A percentile compares a stretch with the other conserved stretches of the same genome.
Evolutionary conservation across 2,888 invertebrate species (phyloP).

Genomic region (Phymatocera aterrima): DNA sequence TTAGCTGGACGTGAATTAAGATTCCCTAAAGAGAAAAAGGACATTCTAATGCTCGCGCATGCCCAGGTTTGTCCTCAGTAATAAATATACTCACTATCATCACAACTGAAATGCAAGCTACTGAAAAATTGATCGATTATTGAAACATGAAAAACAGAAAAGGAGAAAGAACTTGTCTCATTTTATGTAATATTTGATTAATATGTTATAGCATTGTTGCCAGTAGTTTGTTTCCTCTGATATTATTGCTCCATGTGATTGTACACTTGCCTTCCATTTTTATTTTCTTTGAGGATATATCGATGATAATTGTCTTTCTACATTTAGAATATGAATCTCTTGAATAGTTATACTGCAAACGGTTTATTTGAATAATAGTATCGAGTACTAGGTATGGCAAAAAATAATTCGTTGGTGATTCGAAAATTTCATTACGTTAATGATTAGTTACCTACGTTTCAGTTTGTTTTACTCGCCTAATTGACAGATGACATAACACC

Average conservation of each 20-base stretch:
- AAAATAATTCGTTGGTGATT: conserved; percentile 10
- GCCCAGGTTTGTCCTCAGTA: conserved; percentile 82
- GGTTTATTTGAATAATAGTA: conserved; percentile 28
- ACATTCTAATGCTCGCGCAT: conserved; percentile 92
- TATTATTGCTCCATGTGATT: conserved; percentile 30
- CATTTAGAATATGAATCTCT: conserved; percentile 10
- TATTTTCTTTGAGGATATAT: background rate
- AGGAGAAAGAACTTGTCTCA: background rate
- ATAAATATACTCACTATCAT: conserved; percentile 45
- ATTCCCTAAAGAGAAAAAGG: conserved; percentile 97
- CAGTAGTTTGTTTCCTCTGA: conserved; percentile 25
- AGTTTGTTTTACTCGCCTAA: background rate
- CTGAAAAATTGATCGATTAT: background rate
- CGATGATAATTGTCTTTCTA: conserved; percentile 8
- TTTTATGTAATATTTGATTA: background rate
- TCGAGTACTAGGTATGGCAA: background rate
- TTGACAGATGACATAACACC: background rate
- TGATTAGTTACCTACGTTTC: background rate
- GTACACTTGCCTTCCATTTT: conserved; percentile 27
- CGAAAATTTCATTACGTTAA: conserved; percentile 3
- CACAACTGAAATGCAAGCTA: background rate
- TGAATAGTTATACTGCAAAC: background rate
- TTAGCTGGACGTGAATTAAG: conserved; percentile 93
- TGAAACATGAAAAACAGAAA: too few relatives aligned
- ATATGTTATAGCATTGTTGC: background rate